Evolutionary conservation across 2,797 vertebrate genomes (phyloP), one percentile per base, ranked within the genome.

Genomic region (Serranus cabrilla): DNA sequence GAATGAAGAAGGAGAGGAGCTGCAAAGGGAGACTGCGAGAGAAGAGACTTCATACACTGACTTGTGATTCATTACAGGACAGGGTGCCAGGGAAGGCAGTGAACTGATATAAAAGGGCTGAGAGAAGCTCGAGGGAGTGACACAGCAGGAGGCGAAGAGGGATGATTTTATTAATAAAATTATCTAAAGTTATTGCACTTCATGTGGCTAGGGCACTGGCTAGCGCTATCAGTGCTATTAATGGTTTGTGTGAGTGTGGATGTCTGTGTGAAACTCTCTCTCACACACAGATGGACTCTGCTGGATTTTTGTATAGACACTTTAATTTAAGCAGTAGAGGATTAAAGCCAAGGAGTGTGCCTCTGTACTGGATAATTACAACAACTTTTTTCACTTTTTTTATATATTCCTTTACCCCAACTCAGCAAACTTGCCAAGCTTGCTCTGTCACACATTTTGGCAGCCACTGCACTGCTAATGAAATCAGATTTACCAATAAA

Each of bases 391-490:
- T 77, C 58, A 45, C 62, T 60, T 23, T 60, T 78, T 42, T 42
- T 46, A 57, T 16, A 65, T 68, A 76, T 73, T 66, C 49, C 68
- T 91, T 83, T 63, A 54, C 56, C 49, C 66, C 46, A 84, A 80
- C 82, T 92, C 84, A 84, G 75, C 78, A 91, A 82, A 84, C 78
- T 86, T 89, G 86, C 87, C 85, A 91, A 86, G 76, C 75, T 78
- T 18, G 45, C 59, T 73, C 85, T 49, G 45, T 66, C 58, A 66
- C 57, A 60, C 72, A 27, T 40, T 31, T 47, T 65, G 14, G 14
- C 46, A 46, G 75, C 93, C 91, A 95, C 96, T 95, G 94, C 95
- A 96, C 89, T 89, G 90, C 94, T 96, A 96, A 96, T 96, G 94
- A 96, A 96, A 96, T 95, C 95, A 93, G 91, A 94, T 95, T 95